phyloP scores from a whole-genome alignment of 2,888 invertebrate genomes.

The Selenia dentaria region DNA sequence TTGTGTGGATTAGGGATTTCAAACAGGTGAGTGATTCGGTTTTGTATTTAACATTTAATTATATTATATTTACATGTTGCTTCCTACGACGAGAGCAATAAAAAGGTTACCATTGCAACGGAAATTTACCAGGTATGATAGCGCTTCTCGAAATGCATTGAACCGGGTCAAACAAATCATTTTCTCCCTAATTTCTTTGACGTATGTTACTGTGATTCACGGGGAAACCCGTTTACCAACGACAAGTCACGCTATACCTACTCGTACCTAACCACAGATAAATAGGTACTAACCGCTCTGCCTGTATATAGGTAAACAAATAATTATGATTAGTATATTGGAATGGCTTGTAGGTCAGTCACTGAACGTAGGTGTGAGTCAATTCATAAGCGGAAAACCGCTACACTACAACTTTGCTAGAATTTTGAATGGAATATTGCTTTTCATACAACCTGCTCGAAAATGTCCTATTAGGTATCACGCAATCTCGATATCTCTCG shows the following conservation, averaged over 20 bases:
- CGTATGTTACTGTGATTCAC: slow-evolving; percentile 42
- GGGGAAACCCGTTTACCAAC: slow-evolving; percentile 42
- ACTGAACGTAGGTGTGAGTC: neutral
- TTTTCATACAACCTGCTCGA: too few relatives aligned
- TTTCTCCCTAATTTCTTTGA: slow-evolving; percentile 43
- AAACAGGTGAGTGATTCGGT: too few relatives aligned
- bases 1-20: too few relatives aligned
- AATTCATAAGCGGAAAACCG: slow-evolving; percentile 2
- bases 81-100: too few relatives aligned
- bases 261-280: slow-evolving; percentile 30
- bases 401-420: too few relatives aligned
- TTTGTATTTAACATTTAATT: too few relatives aligned
- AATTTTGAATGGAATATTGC: too few relatives aligned
- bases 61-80: too few relatives aligned
- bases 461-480: too few relatives aligned
- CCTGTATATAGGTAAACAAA: slow-evolving; percentile 3
- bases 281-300: slow-evolving; percentile 7
- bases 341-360: slow-evolving; percentile 6
- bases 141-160: slow-evolving; percentile 3
- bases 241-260: slow-evolving; percentile 33
- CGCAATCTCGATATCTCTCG: too few relatives aligned
- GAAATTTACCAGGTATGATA: neutral
- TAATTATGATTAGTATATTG: neutral
- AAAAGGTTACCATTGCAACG: too few relatives aligned
- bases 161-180: slow-evolving; percentile 20